A percentile compares a stretch with the other conserved stretches of the same genome.
These are phyloP conservation scores for Esperia sulphurella DNA, from an alignment of 2,888 invertebrate genomes.

Conservation along the genomic window DNA sequence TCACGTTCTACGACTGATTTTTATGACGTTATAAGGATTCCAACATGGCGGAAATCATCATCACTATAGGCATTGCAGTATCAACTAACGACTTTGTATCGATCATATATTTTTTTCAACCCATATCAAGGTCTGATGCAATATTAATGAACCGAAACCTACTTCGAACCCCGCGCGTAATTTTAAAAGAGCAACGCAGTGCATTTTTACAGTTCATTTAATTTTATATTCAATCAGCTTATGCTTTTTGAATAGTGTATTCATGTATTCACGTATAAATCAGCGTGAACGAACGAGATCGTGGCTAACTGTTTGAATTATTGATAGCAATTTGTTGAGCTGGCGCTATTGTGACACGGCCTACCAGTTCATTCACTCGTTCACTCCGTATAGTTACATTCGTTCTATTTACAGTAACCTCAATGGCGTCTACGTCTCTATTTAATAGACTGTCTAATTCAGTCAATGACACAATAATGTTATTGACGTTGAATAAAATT, in stretches of 20 bases:
- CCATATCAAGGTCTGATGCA: too few relatives aligned
- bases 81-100: too few relatives aligned
- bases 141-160: too few relatives aligned
- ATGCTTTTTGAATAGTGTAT: constrained; percentile 12
- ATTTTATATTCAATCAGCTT: constrained; percentile 7
- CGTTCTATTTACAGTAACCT: neutral
- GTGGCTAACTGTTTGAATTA: constrained; percentile 34
- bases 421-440: neutral
- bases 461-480: neutral
- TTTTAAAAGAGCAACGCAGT: too few relatives aligned
- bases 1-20: too few relatives aligned
- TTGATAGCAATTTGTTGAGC: constrained; percentile 33
- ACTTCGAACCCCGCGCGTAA: too few relatives aligned
- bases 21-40: too few relatives aligned
- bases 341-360: constrained; percentile 20
- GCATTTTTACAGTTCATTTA: neutral
- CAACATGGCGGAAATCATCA: too few relatives aligned
- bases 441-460: neutral
- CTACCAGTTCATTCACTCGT: constrained; percentile 17
- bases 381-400: constrained; percentile 1
- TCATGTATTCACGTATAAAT: constrained; percentile 26
- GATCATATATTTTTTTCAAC: too few relatives aligned
- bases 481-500: neutral
- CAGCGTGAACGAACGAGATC: constrained; percentile 22
- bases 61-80: too few relatives aligned